Conservation (phyloP, 2,113 vertebrate genomes). For the Coryphaenoides rupestris region DNA sequence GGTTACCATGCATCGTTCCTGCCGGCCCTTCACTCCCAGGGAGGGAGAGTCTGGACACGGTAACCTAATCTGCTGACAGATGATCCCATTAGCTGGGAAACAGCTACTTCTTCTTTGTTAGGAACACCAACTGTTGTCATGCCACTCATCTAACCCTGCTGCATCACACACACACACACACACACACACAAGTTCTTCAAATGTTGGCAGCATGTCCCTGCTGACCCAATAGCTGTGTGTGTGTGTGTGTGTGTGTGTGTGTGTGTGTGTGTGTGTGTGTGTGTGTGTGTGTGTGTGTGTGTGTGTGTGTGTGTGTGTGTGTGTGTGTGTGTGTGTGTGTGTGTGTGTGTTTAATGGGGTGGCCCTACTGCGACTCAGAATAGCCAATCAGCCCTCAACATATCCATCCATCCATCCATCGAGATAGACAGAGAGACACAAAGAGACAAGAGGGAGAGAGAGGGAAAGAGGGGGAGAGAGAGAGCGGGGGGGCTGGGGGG, state of each 20-base stretch:
- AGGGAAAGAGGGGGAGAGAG: constrained; percentile 53
- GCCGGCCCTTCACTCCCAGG: not conserved
- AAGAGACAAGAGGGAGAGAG: constrained; percentile 51
- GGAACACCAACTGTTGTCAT: not conserved
- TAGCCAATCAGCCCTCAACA: too few relatives aligned
- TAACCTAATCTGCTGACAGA: not conserved
- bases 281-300: constrained; percentile 14
- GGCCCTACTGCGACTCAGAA: too few relatives aligned
- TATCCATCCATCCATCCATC: too few relatives aligned
- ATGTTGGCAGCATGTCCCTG: too few relatives aligned
- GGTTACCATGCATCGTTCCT: not conserved
- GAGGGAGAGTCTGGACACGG: not conserved
- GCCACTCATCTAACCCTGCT: not conserved
- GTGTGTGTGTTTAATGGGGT: constrained; percentile 7
- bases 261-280: constrained; percentile 18
- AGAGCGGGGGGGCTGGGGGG: constrained; percentile 20
- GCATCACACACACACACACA: not conserved
- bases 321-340: too few relatives aligned
- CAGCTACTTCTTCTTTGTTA: not conserved
- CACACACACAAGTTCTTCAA: not conserved
- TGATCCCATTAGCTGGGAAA: not conserved
- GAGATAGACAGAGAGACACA: not conserved
- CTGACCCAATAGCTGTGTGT: too few relatives aligned
- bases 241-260: constrained; percentile 9
- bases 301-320: too few relatives aligned